These are phyloP conservation scores for Notechis scutatus DNA, from an alignment of 2,113 vertebrate species.

Conservation along the genomic window DNA sequence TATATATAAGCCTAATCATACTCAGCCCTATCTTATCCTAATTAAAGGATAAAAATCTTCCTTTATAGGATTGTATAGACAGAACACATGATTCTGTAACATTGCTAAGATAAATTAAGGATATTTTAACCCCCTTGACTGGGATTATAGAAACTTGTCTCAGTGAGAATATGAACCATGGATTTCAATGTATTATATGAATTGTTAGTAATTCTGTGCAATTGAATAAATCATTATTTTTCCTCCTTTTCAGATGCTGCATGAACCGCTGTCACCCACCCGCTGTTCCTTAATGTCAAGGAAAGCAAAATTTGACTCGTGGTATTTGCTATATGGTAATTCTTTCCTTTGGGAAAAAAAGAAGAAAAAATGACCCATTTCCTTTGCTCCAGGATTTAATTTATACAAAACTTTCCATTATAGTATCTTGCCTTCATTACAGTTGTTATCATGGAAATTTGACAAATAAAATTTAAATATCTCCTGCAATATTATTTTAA, in stretches of 20 bases:
- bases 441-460: slow-evolving; percentile 70
- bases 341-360: neutral
- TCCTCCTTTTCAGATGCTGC: too few species aligned
- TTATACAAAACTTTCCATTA: neutral
- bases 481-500: slow-evolving; percentile 47
- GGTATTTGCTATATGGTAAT: neutral
- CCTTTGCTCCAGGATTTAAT: neutral
- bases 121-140: neutral
- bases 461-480: slow-evolving; percentile 54
- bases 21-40: neutral
- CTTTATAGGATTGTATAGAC: too few species aligned
- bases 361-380: neutral
- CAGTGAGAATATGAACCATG: neutral
- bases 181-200: neutral
- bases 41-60: neutral
- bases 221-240: neutral
- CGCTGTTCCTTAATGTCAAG: neutral
- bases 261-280: neutral
- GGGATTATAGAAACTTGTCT: neutral
- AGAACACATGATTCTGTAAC: neutral
- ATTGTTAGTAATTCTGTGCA: neutral
- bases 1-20: neutral
- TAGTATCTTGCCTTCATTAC: neutral
- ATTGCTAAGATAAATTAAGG: neutral
- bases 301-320: neutral